A percentile compares a stretch with the other conserved stretches of the same genome.
Conservation (phyloP, 2,888 invertebrate species). For the Euzophera pinguis region DNA sequence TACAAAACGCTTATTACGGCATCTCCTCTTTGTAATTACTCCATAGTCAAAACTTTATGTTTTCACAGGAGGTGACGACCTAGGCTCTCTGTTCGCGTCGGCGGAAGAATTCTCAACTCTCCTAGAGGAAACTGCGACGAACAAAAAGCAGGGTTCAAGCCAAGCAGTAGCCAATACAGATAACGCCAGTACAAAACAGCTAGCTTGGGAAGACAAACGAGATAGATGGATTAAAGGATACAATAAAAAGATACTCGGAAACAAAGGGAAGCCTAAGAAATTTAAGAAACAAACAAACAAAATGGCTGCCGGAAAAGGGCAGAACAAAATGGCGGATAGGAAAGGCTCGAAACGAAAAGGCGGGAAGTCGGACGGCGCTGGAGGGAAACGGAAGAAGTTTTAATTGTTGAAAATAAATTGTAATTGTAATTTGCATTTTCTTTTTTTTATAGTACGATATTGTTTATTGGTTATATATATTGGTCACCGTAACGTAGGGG, state of each 20-base stretch:
- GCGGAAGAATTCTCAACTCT: constrained; percentile 94
- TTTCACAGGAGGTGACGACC: constrained; percentile 65
- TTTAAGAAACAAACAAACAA: constrained; percentile 30
- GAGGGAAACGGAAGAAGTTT: constrained; percentile 58
- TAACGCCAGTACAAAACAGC: constrained; percentile 87
- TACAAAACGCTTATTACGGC: too few species aligned
- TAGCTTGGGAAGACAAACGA: constrained; percentile 90
- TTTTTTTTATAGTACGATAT: too few species aligned
- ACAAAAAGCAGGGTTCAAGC: constrained; percentile 82
- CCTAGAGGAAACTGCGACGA: constrained; percentile 89
- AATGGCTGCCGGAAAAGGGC: constrained; percentile 29
- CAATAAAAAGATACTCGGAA: constrained; percentile 65
- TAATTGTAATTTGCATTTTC: too few species aligned
- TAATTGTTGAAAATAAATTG: constrained; percentile 31
- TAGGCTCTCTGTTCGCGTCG: constrained; percentile 86
- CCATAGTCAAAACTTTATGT: too few species aligned
- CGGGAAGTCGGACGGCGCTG: constrained; percentile 35
- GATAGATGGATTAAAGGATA: constrained; percentile 81
- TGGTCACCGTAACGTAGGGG: too few species aligned
- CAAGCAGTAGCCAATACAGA: constrained; percentile 86
- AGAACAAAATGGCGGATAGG: constrained; percentile 22
- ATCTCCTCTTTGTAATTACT: too few species aligned
- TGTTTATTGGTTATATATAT: too few species aligned
- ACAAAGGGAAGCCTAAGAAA: constrained; percentile 36
- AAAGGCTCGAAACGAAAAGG: constrained; percentile 51